Base-by-base conservation (phyloP, 2,113 vertebrate genomes). In the Pelodiscus sinensis region DNA sequence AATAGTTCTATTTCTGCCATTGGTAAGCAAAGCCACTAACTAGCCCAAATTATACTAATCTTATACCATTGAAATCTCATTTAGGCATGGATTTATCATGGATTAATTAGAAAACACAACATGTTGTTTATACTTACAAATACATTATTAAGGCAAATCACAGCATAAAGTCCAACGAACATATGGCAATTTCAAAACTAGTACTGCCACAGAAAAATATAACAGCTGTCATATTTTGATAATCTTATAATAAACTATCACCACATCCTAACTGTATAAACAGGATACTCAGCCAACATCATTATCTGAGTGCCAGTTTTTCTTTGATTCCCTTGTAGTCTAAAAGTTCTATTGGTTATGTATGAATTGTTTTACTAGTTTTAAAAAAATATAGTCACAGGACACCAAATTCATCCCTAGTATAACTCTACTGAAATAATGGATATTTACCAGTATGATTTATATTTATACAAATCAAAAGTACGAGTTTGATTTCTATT, bases 181-280 rank as follows among this genome's bases (percentile, higher is more conserved):
- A 88, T 85, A 84, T 55, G 71, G 75, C 87, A 92, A 88, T 95
- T 96, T 75, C 62, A 95, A 73, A 95, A 95, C 38, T 68, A 92
- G 79, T 55, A 83, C 44, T 83, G 79, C 9, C 77, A 94, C 58
- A 21, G 87, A 80, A 93, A 93, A 91, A 81, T 12, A 85, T 21
- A 60, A 1, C 27, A 79, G 73, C 91, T 94, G 88, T 85, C 90
- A 54, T 82, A 95, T 82, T 95, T 94, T 94, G 94, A 94, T 96
- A 94, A 88, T 94, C 73, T 54, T 89, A 65, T 55, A 79, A 94
- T 88, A 87, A 94, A 94, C 75, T 89, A 88, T 85, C 1, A 0
- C 55, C 85, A n/a, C 35, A 79, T 87, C 95, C 13, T 85, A 94
- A 94, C 88, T 94, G 81, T 85, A 91, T 91, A 91, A 95, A 80